Evolutionary conservation across 2,113 vertebrate species (phyloP).

Genomic region (Willisornis vidua): DNA sequence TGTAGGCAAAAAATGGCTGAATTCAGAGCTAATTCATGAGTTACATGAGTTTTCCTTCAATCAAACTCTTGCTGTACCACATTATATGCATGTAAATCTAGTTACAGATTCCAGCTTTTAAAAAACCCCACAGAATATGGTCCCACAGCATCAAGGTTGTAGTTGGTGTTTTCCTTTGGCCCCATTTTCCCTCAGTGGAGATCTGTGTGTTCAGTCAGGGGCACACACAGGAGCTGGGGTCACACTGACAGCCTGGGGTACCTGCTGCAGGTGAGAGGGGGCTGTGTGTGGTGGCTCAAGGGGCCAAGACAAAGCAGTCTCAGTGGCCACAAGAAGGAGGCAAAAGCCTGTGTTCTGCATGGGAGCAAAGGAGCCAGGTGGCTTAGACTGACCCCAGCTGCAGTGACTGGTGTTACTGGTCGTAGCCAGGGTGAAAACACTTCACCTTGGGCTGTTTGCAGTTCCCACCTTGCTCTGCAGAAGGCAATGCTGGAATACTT

Average conservation of each 20-base stretch:
- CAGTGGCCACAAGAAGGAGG: neutral
- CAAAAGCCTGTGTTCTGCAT: neutral
- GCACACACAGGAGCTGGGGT: neutral
- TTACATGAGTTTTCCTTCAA: neutral
- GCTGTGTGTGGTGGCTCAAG: neutral
- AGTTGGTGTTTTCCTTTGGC: neutral
- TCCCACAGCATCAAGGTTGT: neutral
- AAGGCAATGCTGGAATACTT: neutral
- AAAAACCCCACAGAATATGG: neutral
- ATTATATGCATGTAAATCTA: neutral
- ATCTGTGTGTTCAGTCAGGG: neutral
- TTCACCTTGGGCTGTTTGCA: neutral
- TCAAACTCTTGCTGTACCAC: neutral
- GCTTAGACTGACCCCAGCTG: neutral
- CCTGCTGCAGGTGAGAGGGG: rapidly evolving
- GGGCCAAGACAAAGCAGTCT: neutral
- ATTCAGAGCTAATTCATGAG: neutral
- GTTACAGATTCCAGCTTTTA: neutral
- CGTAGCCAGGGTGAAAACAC: neutral
- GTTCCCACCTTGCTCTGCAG: neutral
- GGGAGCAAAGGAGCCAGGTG: neutral
- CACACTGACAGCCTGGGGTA: neutral
- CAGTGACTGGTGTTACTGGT: neutral
- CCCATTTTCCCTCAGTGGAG: neutral
- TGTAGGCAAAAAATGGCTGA: neutral